Evolutionary conservation across 2,113 vertebrate genomes (phyloP), one percentile per base, ranked within the genome.

Genomic region (Muntiacus muntjak): DNA sequence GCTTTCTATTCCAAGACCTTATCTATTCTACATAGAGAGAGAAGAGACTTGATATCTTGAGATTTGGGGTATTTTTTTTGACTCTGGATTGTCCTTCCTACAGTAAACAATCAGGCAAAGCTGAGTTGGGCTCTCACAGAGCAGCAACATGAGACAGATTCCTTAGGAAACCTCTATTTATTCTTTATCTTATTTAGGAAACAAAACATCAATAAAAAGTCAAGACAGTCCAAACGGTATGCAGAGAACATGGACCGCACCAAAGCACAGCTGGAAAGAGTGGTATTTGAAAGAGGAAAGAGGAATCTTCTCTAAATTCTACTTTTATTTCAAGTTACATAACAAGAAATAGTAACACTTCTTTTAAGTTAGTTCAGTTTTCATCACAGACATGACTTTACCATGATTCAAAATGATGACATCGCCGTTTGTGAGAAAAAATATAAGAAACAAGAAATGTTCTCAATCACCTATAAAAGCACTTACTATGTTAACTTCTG

Each of bases 281-380:
- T 25, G 28, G 47, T 26, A 82, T 62, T 30, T 85, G 30, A 50
- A 45, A 67, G 60, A 36, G 1, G 9, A 57, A 87, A 52, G 14
- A 82, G n/a, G 25, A 30, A 43, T 89, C 43, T 82, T 91, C 55
- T 54, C 36, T 55, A 76, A 87, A 71, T 45, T 55, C 71, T 43
- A 87, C 36, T 76, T 95, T 91, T 83, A 52, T 84, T 96, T 89
- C 78, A 96, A 81, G 52, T 82, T 81, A 87, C 14, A 21, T n/a
- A 96, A 95, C 45, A 79, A 79, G 54, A 91, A 97, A 54, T 47
- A 94, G 17, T 84, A 93, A 62, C 36, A 79, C 43, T 58, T 89
- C 67, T 58, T 60, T 87, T 93, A 92, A 82, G 16, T 94, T 57
- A 58, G 47, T 45, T 95, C 30, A 79, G 12, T 67, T 89, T 67